A percentile compares a stretch with the other conserved stretches of the same genome.
These are phyloP conservation scores for Pagrus major DNA, from an alignment of 2,113 vertebrate species.

Conservation along the genomic window DNA sequence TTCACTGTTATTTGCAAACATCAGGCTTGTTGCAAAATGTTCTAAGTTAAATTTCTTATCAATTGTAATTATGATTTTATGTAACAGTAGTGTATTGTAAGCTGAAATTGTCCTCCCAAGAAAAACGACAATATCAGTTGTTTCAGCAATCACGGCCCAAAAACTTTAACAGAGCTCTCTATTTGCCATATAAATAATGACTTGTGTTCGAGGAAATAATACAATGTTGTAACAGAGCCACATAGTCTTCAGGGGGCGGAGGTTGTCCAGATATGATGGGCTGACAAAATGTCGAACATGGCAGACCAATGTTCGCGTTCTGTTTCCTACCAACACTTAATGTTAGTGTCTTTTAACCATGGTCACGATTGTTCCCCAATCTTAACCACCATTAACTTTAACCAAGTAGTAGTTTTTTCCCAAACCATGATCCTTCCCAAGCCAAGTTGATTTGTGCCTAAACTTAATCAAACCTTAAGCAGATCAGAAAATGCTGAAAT, in stretches of 20 bases:
- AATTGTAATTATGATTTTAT: background rate
- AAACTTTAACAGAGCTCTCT: background rate
- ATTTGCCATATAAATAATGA: background rate
- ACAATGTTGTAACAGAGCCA: background rate
- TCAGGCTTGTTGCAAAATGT: background rate
- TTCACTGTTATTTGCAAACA: background rate
- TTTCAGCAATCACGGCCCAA: too few relatives aligned
- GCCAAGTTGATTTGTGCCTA: background rate
- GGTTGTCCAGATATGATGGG: background rate
- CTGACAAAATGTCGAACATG: background rate
- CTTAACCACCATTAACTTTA: background rate
- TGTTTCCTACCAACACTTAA: background rate
- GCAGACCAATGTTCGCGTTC: background rate
- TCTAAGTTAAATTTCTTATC: background rate
- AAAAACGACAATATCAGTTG: background rate
- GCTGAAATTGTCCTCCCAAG: background rate
- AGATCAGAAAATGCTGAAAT: background rate
- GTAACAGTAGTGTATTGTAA: background rate
- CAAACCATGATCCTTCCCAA: too few relatives aligned
- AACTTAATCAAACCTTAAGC: background rate
- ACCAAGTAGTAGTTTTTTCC: background rate
- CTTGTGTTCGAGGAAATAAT: constrained; percentile 4
- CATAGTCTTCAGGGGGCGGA: background rate
- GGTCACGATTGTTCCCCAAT: background rate
- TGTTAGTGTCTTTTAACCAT: background rate